Evolutionary conservation across 2,888 invertebrate genomes (phyloP).

Genomic region (Hermaeophaga mercurialis): DNA sequence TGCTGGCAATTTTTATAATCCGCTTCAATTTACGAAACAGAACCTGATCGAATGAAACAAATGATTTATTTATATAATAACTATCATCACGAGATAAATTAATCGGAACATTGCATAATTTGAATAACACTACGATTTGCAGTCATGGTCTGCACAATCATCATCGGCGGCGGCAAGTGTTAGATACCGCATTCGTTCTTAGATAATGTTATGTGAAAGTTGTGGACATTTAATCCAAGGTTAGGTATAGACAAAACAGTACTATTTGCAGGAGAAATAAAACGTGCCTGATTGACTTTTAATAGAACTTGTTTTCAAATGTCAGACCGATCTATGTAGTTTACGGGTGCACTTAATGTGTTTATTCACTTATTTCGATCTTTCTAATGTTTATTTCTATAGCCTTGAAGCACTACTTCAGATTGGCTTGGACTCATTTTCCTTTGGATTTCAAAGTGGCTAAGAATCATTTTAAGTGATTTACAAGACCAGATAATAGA

Average conservation of each 20-base stretch:
- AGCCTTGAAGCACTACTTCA: background rate
- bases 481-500: too few relatives aligned
- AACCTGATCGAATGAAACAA: too few relatives aligned
- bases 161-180: too few relatives aligned
- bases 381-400: background rate
- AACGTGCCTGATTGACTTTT: constrained; percentile 1
- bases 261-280: constrained; percentile 7
- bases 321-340: background rate
- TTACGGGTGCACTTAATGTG: background rate
- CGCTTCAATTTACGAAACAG: too few relatives aligned
- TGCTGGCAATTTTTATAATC: too few relatives aligned
- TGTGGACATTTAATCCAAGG: constrained; percentile 11
- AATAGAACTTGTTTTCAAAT: constrained; percentile 8
- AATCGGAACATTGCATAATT: too few relatives aligned
- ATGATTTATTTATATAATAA: too few relatives aligned
- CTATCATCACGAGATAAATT: too few relatives aligned
- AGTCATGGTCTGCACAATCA: constrained; percentile 4
- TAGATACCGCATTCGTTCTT: background rate
- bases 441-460: too few relatives aligned
- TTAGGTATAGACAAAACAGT: constrained; percentile 3
- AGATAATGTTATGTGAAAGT: constrained; percentile 4
- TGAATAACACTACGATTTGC: too few relatives aligned
- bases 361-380: background rate
- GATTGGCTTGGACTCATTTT: too few relatives aligned
- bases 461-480: too few relatives aligned